These are phyloP conservation scores for Helogale parvula DNA, from an alignment of 2,113 vertebrate species.

Conservation along the genomic window DNA sequence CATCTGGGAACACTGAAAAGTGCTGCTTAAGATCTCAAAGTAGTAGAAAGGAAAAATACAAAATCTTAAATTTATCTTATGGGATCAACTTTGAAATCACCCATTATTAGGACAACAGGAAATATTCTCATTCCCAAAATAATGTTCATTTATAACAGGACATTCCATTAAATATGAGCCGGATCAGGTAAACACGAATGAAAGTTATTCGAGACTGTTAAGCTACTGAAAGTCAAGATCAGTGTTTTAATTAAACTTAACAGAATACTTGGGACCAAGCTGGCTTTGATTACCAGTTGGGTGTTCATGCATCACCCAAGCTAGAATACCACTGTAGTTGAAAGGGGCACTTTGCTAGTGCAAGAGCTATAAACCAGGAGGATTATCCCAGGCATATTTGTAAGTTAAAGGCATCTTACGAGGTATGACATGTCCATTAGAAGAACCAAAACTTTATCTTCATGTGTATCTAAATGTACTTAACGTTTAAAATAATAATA, in stretches of 20 bases:
- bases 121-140: slow-evolving; percentile 19
- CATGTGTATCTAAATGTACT: background rate
- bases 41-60: background rate
- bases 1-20: background rate
- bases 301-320: background rate
- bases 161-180: background rate
- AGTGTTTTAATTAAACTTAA: background rate
- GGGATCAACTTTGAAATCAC: background rate
- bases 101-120: background rate
- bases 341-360: background rate
- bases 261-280: background rate
- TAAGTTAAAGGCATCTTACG: background rate
- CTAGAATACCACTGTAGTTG: background rate
- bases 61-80: background rate
- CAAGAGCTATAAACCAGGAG: background rate
- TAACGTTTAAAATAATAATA: background rate
- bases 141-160: background rate
- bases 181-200: background rate
- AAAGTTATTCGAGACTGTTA: background rate
- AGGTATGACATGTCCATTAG: background rate
- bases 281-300: background rate
- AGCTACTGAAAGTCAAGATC: background rate
- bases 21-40: background rate
- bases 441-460: background rate
- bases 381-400: background rate